phyloP scores from a whole-genome alignment of 2,797 vertebrate genomes.

The Gila robusta region DNA sequence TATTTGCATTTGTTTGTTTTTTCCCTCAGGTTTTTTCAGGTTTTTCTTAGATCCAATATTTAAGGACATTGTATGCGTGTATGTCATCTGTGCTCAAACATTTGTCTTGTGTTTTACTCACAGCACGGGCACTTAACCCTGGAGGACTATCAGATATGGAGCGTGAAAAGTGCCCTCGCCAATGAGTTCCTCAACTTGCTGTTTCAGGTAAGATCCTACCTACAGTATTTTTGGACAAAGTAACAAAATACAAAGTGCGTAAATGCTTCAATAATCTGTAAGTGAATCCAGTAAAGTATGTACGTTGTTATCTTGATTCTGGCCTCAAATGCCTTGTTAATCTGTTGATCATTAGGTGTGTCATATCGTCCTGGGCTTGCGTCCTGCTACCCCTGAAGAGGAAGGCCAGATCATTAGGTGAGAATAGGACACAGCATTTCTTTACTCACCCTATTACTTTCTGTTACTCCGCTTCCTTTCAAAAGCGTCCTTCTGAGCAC shows the following conservation, averaged over 20 bases:
- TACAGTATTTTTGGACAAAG: neutral
- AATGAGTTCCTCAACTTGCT: slow-evolving; percentile 98
- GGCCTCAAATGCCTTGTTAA: slow-evolving; percentile 9
- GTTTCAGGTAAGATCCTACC: slow-evolving; percentile 88
- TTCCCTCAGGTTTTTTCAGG: neutral
- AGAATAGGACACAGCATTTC: neutral
- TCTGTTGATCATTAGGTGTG: slow-evolving; percentile 84
- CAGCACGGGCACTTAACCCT: slow-evolving; percentile 94
- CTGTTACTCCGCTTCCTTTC: neutral
- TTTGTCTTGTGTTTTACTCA: slow-evolving; percentile 36
- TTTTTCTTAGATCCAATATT: neutral
- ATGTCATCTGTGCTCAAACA: slow-evolving; percentile 4
- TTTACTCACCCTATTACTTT: neutral
- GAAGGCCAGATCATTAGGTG: slow-evolving; percentile 98
- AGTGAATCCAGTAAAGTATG: neutral
- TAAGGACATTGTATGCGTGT: neutral
- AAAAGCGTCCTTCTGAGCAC: neutral
- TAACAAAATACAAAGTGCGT: neutral
- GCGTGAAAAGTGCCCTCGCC: slow-evolving; percentile 96
- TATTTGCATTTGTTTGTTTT: neutral
- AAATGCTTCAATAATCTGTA: slow-evolving; percentile 4
- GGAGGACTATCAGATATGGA: slow-evolving; percentile 99
- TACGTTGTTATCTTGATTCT: neutral
- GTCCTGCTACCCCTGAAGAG: slow-evolving; percentile 94
- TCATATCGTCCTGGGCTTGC: slow-evolving; percentile 95